A percentile compares a stretch with the other conserved stretches of the same genome.
phyloP scores from a whole-genome alignment of 1,140 invertebrate species.

The Catajapyx aquilonaris region DNA sequence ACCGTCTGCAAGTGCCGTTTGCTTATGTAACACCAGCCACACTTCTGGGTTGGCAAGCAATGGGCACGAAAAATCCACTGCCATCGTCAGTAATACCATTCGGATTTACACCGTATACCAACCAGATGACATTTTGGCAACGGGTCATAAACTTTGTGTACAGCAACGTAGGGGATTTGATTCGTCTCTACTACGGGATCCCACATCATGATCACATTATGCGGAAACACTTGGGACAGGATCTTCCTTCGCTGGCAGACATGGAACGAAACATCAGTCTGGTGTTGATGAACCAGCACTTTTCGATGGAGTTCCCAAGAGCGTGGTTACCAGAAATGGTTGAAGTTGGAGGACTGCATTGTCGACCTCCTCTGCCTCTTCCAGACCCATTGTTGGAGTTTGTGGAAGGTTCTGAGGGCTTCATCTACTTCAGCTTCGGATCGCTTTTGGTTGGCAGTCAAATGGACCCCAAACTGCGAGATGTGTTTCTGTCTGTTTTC shows the following conservation, averaged over 20 bases:
- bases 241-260: slow-evolving; percentile 13
- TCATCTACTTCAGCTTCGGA: too few species aligned
- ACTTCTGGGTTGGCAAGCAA: background rate
- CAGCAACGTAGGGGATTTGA: background rate
- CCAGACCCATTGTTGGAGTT: too few species aligned
- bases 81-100: slow-evolving; percentile 7
- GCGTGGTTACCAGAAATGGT: slow-evolving; percentile 30
- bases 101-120: background rate
- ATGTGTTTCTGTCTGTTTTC: too few species aligned
- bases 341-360: slow-evolving; percentile 28
- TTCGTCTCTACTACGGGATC: slow-evolving; percentile 1
- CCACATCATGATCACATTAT: slow-evolving; percentile 8
- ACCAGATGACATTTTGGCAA: slow-evolving; percentile 6
- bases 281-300: slow-evolving; percentile 32
- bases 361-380: slow-evolving; percentile 21
- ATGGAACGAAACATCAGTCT: slow-evolving; percentile 26
- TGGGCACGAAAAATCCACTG: slow-evolving; percentile 5
- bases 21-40: slow-evolving; percentile 18
- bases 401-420: too few species aligned
- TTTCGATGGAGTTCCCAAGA: slow-evolving; percentile 25
- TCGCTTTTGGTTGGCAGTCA: too few species aligned
- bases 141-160: background rate
- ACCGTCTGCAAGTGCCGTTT: slow-evolving; percentile 21
- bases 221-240: slow-evolving; percentile 15
- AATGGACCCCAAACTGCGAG: too few species aligned